Evolutionary conservation across 2,113 vertebrate species (phyloP).

Genomic region (Hippoglossus stenolepis): DNA sequence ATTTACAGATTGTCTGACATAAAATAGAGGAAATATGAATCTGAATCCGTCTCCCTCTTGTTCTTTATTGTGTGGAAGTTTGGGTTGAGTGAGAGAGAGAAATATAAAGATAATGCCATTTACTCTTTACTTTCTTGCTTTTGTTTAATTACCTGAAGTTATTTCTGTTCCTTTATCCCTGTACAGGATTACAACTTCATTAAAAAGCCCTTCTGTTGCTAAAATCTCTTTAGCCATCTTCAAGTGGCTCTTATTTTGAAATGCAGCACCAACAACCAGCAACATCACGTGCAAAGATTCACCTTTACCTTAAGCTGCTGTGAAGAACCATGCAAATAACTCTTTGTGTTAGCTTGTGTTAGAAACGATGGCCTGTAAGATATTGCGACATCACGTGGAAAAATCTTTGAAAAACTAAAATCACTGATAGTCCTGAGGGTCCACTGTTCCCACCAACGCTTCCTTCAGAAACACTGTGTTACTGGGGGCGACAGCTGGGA

Average conservation of each 20-base stretch:
- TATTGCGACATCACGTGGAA: background rate
- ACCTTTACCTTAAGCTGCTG: background rate
- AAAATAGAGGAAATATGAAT: slow-evolving; percentile 11
- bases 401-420: background rate
- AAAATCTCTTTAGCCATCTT: background rate
- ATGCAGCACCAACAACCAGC: background rate
- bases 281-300: background rate
- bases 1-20: slow-evolving; percentile 31
- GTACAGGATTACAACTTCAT: background rate
- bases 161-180: background rate
- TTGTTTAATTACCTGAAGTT: no score
- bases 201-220: background rate
- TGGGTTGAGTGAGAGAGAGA: background rate
- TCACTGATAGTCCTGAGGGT: slow-evolving; percentile 11
- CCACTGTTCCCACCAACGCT: slow-evolving; percentile 7
- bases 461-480: slow-evolving; percentile 16
- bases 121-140: no score
- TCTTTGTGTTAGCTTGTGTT: background rate
- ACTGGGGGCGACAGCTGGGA: slow-evolving; percentile 53
- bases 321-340: background rate
- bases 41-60: background rate
- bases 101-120: no score
- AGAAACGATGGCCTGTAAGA: background rate
- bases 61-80: background rate
- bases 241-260: background rate